phyloP scores from a whole-genome alignment of 1,140 invertebrate species.

The Brachystomella parvula region DNA sequence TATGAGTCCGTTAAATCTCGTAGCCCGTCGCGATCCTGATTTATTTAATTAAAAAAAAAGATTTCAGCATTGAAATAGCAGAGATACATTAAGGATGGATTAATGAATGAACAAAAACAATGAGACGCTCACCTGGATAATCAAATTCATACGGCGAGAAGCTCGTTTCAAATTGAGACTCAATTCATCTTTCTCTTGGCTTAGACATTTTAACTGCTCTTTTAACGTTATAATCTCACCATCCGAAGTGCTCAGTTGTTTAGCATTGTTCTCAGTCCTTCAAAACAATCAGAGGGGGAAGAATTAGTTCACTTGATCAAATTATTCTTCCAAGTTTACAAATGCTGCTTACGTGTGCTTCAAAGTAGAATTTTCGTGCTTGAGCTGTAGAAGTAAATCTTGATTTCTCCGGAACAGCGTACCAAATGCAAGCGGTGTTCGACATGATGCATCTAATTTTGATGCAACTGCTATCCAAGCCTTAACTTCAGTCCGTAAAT shows the following conservation, averaged over 20 bases:
- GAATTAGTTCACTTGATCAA: too few relatives aligned
- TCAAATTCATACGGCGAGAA: conserved; percentile 15
- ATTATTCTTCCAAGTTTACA: too few relatives aligned
- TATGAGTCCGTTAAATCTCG: conserved; percentile 34
- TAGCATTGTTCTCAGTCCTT: background rate
- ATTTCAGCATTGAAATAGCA: background rate
- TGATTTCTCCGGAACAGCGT: conserved; percentile 25
- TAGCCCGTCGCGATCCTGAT: conserved; percentile 31
- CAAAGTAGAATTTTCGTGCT: conserved; percentile 26
- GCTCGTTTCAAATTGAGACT: conserved; percentile 24
- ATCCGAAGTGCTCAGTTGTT: conserved; percentile 4
- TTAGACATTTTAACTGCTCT: conserved; percentile 25
- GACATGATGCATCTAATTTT: conserved; percentile 25
- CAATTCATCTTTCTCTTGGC: conserved; percentile 20
- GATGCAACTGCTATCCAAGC: conserved; percentile 22
- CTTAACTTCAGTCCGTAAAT: conserved; percentile 21
- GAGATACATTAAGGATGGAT: background rate
- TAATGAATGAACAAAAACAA: background rate
- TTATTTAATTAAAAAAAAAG: background rate
- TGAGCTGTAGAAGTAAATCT: conserved; percentile 27
- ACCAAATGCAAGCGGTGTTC: conserved; percentile 20
- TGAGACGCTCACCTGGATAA: conserved; percentile 24
- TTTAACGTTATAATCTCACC: conserved; percentile 8
- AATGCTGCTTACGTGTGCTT: conserved; percentile 14
- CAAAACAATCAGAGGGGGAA: background rate